These are phyloP conservation scores for Brenthis ino DNA, from an alignment of 2,888 invertebrate genomes.

Conservation along the genomic window DNA sequence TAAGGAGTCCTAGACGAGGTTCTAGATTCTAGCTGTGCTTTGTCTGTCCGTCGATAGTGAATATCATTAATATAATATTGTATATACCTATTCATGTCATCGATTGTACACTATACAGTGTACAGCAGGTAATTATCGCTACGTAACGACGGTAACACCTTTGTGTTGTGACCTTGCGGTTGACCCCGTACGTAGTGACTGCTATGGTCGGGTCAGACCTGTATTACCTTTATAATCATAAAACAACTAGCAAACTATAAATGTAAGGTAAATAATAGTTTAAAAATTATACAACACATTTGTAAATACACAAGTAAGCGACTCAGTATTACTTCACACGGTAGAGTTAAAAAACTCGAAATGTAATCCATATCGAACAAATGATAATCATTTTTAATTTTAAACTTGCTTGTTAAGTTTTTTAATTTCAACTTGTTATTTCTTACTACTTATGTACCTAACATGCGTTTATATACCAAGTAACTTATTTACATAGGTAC, in stretches of 20 bases:
- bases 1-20: too few species aligned
- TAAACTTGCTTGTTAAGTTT: too few species aligned
- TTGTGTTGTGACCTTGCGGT: slow-evolving; percentile 49
- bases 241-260: background rate
- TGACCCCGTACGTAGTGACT: slow-evolving; percentile 44
- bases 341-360: too few species aligned
- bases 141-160: slow-evolving; percentile 50
- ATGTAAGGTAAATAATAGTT: background rate
- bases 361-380: too few species aligned
- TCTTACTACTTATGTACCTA: too few species aligned
- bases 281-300: background rate
- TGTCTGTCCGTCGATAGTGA: background rate
- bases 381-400: too few species aligned
- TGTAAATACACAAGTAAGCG: background rate
- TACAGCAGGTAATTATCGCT: slow-evolving; percentile 51
- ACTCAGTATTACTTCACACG: too few species aligned
- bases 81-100: slow-evolving; percentile 47
- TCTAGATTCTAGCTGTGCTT: too few species aligned
- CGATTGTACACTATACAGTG: slow-evolving; percentile 38
- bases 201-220: slow-evolving; percentile 34
- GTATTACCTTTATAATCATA: slow-evolving; percentile 20
- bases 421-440: too few species aligned
- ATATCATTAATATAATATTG: background rate
- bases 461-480: too few species aligned
- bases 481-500: too few species aligned